A percentile compares a stretch with the other conserved stretches of the same genome.
Conservation (phyloP, 2,113 vertebrate genomes). For the Noturus placidus region DNA sequence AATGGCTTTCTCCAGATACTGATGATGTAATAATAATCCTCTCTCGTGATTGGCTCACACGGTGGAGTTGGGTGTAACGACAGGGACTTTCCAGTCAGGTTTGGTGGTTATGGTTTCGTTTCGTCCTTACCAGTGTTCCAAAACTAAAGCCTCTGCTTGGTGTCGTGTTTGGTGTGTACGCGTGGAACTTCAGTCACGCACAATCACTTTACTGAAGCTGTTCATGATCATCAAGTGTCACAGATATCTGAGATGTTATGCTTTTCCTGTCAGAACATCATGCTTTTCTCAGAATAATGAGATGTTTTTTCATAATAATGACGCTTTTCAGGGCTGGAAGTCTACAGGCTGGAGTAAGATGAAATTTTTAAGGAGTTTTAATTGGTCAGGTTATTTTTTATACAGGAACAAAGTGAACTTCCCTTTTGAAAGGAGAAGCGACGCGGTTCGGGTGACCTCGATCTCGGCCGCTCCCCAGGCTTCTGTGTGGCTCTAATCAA, state of each 20-base stretch:
- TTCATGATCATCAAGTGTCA: background rate
- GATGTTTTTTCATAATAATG: background rate
- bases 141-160: background rate
- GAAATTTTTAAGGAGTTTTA: background rate
- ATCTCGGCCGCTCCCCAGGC: background rate
- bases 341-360: background rate
- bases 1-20: constrained; percentile 16
- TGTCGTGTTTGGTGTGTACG: background rate
- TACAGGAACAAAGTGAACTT: constrained; percentile 1
- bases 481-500: background rate
- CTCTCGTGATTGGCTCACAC: background rate
- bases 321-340: background rate
- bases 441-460: background rate
- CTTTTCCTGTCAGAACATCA: too few species aligned
- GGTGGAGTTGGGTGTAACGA: background rate
- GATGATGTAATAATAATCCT: constrained; percentile 14
- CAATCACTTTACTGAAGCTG: background rate
- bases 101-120: background rate
- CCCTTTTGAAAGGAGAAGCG: background rate
- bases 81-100: background rate
- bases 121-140: background rate
- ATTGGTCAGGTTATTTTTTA: background rate
- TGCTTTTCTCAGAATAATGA: background rate
- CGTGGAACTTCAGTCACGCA: background rate
- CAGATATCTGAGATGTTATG: background rate